Evolutionary conservation across 2,888 invertebrate genomes (phyloP).

Genomic region (Eremobia ochroleuca): DNA sequence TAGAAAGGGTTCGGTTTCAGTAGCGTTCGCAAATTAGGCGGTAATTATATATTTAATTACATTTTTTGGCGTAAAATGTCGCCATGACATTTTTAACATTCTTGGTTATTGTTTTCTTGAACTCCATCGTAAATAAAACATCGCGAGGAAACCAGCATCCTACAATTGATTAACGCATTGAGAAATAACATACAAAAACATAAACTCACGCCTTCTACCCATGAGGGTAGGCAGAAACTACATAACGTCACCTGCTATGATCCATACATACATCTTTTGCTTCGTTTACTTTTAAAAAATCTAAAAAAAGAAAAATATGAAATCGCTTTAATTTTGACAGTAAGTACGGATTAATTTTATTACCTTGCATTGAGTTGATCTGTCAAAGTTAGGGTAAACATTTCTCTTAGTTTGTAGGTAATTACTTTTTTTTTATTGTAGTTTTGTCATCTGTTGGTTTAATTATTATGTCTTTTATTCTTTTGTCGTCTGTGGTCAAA

Average conservation of each 20-base stretch:
- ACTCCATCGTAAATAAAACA: neutral
- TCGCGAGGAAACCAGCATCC: neutral
- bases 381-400: neutral
- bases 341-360: too few species aligned
- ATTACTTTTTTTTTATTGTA: neutral
- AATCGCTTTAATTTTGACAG: neutral
- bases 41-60: slow-evolving; percentile 50
- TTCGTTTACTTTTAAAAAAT: neutral
- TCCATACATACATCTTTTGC: neutral
- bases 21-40: slow-evolving; percentile 80
- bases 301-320: neutral
- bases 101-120: neutral
- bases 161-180: neutral
- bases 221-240: neutral
- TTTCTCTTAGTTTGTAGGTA: too few species aligned
- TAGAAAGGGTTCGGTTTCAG: slow-evolving; percentile 89
- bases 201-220: neutral
- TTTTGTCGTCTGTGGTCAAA: neutral
- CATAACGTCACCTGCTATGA: neutral
- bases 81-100: neutral
- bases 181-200: neutral
- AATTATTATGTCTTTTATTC: neutral
- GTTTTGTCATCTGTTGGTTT: neutral
- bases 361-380: too few species aligned
- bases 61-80: slow-evolving; percentile 15